These are phyloP conservation scores for Solen grandis DNA, from an alignment of 1,140 invertebrate species.

Conservation along the genomic window DNA sequence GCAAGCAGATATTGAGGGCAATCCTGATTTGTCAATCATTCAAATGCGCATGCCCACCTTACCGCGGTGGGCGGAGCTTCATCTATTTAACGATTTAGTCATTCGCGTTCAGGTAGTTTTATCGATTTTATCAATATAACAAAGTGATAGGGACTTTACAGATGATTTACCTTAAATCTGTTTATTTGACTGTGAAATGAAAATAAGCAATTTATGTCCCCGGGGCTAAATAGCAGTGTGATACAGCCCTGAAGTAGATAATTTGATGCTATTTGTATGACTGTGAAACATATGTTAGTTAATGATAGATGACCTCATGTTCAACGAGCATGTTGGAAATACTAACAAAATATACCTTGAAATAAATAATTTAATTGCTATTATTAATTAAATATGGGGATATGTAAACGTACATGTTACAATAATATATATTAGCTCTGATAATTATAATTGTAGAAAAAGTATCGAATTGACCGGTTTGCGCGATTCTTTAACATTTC, in stretches of 20 bases:
- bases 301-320: not conserved
- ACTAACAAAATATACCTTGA: too few species aligned
- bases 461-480: too few species aligned
- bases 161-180: constrained; percentile 15
- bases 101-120: constrained; percentile 45
- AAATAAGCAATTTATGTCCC: not conserved
- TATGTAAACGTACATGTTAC: too few species aligned
- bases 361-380: too few species aligned
- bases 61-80: not conserved
- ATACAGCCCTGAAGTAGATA: not conserved
- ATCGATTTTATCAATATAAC: constrained; percentile 38
- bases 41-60: constrained; percentile 24
- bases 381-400: too few species aligned
- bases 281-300: not conserved
- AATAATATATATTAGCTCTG: too few species aligned
- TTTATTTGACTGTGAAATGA: not conserved
- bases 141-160: constrained; percentile 45
- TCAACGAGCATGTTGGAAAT: not conserved
- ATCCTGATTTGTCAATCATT: constrained; percentile 34
- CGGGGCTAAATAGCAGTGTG: not conserved
- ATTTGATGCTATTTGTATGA: not conserved
- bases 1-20: constrained; percentile 14
- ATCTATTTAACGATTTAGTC: constrained; percentile 40
- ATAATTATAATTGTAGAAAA: too few species aligned
- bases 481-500: too few species aligned